phyloP scores from a whole-genome alignment of 2,113 vertebrate species.

The Murina feae region DNA sequence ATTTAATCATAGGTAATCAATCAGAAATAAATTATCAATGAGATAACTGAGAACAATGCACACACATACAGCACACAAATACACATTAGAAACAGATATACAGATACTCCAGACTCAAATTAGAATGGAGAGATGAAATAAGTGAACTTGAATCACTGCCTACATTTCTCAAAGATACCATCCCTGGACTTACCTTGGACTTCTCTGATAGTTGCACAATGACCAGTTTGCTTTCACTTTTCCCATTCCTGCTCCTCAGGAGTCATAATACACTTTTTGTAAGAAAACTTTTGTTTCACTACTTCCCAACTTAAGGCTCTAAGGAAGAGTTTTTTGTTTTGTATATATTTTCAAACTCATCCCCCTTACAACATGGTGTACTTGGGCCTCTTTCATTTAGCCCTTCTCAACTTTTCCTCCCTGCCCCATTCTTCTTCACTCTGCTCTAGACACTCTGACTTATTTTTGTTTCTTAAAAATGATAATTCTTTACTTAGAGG shows the following conservation, averaged over 20 bases:
- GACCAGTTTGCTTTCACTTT: neutral
- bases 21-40: neutral
- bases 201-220: neutral
- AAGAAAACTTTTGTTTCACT: neutral
- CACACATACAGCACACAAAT: neutral
- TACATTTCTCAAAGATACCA: neutral
- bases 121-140: neutral
- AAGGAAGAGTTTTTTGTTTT: neutral
- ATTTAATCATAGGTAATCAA: neutral
- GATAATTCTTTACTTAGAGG: neutral
- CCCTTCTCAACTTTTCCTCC: neutral
- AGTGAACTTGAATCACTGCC: neutral
- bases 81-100: neutral
- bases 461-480: neutral
- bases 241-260: neutral
- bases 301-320: neutral
- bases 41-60: neutral
- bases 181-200: neutral
- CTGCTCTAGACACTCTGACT: neutral
- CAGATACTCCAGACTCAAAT: neutral
- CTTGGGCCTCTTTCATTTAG: neutral
- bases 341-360: neutral
- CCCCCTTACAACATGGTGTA: neutral
- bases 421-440: neutral
- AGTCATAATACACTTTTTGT: neutral